Conservation (phyloP, 1,140 invertebrate species). For the Rhopalosiphum maidis region DNA sequence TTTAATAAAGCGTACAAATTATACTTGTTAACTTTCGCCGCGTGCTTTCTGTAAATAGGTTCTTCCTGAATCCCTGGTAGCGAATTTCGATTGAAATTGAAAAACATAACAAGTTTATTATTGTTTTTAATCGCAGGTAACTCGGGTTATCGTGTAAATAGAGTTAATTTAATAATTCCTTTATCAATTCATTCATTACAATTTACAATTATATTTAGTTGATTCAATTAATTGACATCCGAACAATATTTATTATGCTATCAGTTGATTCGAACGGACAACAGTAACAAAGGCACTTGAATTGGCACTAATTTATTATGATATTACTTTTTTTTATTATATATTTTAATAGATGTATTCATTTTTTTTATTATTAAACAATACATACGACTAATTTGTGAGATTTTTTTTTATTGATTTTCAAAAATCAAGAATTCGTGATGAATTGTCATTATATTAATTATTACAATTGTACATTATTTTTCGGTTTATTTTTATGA, state of each 20-base stretch:
- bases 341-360: not conserved
- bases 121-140: not conserved
- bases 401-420: not conserved
- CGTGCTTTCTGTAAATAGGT: not conserved
- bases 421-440: not conserved
- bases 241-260: not conserved
- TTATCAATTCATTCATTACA: not conserved
- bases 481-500: not conserved
- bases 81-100: constrained; percentile 14
- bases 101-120: not conserved
- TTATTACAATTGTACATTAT: not conserved
- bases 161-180: not conserved
- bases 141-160: not conserved
- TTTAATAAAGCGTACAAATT: not conserved
- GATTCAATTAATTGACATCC: not conserved
- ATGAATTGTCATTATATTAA: not conserved
- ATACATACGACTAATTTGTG: not conserved
- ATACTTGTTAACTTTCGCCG: not conserved
- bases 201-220: not conserved
- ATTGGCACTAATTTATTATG: not conserved
- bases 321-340: too few relatives aligned
- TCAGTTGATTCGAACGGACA: not conserved
- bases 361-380: not conserved
- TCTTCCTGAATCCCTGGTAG: constrained; percentile 11
- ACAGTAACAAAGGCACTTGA: not conserved